A percentile compares a stretch with the other conserved stretches of the same genome.
Evolutionary conservation across 2,888 invertebrate species (phyloP).

Genomic region (Sarcophaga variegata): DNA sequence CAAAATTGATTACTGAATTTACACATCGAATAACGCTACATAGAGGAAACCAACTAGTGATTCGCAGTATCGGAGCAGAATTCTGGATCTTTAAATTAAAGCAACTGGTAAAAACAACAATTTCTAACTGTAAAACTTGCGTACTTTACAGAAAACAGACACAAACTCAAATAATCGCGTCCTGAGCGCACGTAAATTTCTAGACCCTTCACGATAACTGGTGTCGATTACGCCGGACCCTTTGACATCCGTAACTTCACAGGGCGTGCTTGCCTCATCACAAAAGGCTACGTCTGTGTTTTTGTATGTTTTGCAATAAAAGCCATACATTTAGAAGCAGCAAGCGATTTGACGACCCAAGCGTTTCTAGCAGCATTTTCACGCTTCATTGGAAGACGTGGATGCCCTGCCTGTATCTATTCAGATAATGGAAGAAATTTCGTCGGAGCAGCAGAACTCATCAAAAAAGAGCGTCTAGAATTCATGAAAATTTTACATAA

Average conservation of each 20-base stretch:
- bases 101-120: slow-evolving; percentile 1
- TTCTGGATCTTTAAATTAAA: slow-evolving; percentile 38
- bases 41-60: slow-evolving; percentile 26
- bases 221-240: slow-evolving; percentile 32
- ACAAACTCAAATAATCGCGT: background rate
- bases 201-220: slow-evolving; percentile 23
- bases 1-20: slow-evolving; percentile 6
- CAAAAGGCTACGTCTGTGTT: slow-evolving; percentile 16
- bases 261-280: slow-evolving; percentile 29
- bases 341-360: slow-evolving; percentile 45
- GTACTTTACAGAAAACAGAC: no score
- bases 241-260: no score
- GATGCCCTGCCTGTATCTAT: slow-evolving; percentile 14
- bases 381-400: slow-evolving; percentile 54
- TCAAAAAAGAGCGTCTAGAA: background rate
- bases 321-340: no score
- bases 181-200: slow-evolving; percentile 16
- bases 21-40: slow-evolving; percentile 21
- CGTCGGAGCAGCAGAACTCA: background rate
- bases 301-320: no score
- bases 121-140: background rate
- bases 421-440: slow-evolving; percentile 17
- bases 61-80: background rate
- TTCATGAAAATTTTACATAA: slow-evolving; percentile 5
- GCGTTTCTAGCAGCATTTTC: slow-evolving; percentile 13